Evolutionary conservation across 2,888 invertebrate genomes (phyloP).

Genomic region (Toxonevra muliebris): DNA sequence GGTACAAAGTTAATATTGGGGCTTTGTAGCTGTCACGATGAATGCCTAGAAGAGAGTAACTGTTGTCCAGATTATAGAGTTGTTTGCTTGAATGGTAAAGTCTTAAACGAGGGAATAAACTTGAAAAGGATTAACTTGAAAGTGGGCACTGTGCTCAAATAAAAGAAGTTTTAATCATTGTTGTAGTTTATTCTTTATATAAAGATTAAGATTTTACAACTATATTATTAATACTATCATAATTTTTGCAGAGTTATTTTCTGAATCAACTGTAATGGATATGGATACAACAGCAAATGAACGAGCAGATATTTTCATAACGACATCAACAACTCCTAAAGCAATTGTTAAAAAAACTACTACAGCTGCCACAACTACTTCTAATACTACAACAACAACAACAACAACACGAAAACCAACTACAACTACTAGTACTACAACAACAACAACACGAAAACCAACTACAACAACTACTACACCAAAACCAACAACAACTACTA

Average conservation of each 20-base stretch:
- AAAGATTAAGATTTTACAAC: too few species aligned
- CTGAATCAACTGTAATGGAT: conserved; percentile 5
- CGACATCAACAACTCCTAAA: conserved; percentile 24
- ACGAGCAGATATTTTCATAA: conserved; percentile 3
- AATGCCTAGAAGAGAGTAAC: conserved; percentile 67
- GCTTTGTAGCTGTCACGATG: conserved; percentile 70
- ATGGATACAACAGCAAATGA: conserved; percentile 12
- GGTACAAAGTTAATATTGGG: conserved; percentile 42
- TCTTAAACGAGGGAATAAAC: too few species aligned
- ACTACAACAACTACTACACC: conserved; percentile 26
- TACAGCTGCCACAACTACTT: conserved; percentile 15
- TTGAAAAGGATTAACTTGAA: background rate
- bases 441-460: conserved; percentile 12
- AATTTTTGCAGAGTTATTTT: too few species aligned
- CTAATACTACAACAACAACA: conserved; percentile 10
- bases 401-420: conserved; percentile 16
- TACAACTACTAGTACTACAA: conserved; percentile 12
- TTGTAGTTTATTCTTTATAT: too few species aligned
- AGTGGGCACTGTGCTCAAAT: background rate
- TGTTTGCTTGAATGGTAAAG: conserved; percentile 65
- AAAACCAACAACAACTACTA: conserved; percentile 18
- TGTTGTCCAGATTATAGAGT: conserved; percentile 77
- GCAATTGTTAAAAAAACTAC: background rate
- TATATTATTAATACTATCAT: too few species aligned
- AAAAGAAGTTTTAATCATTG: too few species aligned